Evolutionary conservation across 2,797 vertebrate genomes (phyloP).

Genomic region (Leuciscus waleckii): DNA sequence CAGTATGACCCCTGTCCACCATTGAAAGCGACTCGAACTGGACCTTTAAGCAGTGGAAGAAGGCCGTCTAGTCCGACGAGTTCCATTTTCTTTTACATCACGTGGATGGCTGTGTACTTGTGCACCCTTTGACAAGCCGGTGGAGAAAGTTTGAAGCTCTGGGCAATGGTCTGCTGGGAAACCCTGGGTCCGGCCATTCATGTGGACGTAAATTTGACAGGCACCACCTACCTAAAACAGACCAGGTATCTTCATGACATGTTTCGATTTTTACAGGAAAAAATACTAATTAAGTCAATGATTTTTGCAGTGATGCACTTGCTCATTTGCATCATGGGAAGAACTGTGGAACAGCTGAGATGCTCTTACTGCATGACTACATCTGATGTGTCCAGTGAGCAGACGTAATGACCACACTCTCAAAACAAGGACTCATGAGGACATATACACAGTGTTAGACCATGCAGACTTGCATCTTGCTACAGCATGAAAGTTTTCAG

Average conservation of each 20-base stretch:
- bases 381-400: conserved; percentile 59
- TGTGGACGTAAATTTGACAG: no score
- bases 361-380: conserved; percentile 60
- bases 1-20: no score
- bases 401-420: conserved; percentile 53
- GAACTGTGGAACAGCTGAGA: conserved; percentile 66
- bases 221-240: no score
- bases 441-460: background rate
- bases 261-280: background rate
- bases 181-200: no score
- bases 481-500: conserved; percentile 6
- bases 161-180: no score
- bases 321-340: conserved; percentile 41
- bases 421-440: conserved; percentile 16
- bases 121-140: background rate
- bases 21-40: background rate
- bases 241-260: no score
- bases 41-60: background rate
- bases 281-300: background rate
- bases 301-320: conserved; percentile 27
- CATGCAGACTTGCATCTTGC: conserved; percentile 18
- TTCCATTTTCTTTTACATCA: background rate
- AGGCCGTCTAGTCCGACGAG: background rate
- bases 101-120: background rate
- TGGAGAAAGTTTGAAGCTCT: background rate